Evolutionary conservation across 2,888 invertebrate genomes (phyloP).

Genomic region (Drosophila incognita): DNA sequence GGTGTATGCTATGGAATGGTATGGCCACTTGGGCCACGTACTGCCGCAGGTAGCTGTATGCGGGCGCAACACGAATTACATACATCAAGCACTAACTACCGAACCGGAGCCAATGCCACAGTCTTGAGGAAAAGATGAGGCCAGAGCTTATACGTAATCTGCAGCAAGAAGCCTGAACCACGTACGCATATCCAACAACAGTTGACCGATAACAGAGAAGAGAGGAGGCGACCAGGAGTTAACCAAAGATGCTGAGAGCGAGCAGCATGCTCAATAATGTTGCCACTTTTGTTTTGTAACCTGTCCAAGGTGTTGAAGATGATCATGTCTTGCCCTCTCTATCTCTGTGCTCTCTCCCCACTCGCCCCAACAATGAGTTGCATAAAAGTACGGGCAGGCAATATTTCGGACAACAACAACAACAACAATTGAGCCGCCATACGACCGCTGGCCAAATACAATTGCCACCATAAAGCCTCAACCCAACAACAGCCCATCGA

Average conservation of each 20-base stretch:
- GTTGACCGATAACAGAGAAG: constrained; percentile 65
- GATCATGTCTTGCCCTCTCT: constrained; percentile 81
- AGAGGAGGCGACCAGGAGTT: constrained; percentile 1
- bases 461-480: constrained; percentile 78
- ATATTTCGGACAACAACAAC: constrained; percentile 26
- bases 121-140: constrained; percentile 11
- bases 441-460: constrained; percentile 75
- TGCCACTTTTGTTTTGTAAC: constrained; percentile 84
- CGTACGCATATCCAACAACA: constrained; percentile 66
- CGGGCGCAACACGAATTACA: constrained; percentile 79
- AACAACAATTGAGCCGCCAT: constrained; percentile 76
- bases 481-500: constrained; percentile 55
- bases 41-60: constrained; percentile 72
- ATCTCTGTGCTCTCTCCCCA: constrained; percentile 19
- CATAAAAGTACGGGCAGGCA: constrained; percentile 73
- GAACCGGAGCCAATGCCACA: constrained; percentile 51
- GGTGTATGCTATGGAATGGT: constrained; percentile 17
- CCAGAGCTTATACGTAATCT: constrained; percentile 66
- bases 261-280: constrained; percentile 80
- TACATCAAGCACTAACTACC: constrained; percentile 78
- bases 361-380: constrained; percentile 74
- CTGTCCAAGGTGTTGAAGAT: constrained; percentile 85
- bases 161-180: constrained; percentile 66
- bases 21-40: constrained; percentile 49
- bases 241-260: constrained; percentile 18